Evolutionary conservation across 2,888 invertebrate genomes (phyloP).

Genomic region (Hemistola chrysoprasaria): DNA sequence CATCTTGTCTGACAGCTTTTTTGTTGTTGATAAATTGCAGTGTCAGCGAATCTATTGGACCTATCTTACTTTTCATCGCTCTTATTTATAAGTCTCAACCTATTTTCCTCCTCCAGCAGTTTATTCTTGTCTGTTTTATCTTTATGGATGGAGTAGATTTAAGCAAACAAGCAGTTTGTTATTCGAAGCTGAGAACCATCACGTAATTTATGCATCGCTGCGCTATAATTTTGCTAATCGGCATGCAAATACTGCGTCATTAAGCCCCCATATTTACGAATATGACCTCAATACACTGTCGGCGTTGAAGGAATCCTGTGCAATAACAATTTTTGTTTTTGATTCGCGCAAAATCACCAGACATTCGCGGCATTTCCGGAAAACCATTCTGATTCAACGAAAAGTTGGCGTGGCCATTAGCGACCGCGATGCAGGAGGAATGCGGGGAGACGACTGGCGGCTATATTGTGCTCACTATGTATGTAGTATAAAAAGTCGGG

Average conservation of each 20-base stretch:
- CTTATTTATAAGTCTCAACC: conserved; percentile 15
- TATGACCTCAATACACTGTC: not conserved
- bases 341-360: conserved; percentile 13
- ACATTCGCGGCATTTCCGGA: conserved; percentile 36
- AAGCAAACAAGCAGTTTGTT: conserved; percentile 14
- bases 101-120: conserved; percentile 13
- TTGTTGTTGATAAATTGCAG: conserved; percentile 14
- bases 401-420: conserved; percentile 44
- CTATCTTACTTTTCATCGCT: conserved; percentile 7
- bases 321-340: conserved; percentile 17
- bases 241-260: conserved; percentile 8
- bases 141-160: conserved; percentile 15
- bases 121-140: conserved; percentile 16
- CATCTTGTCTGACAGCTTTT: conserved; percentile 11
- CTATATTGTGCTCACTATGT: conserved; percentile 31
- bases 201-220: conserved; percentile 7
- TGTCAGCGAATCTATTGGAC: conserved; percentile 8
- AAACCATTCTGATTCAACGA: conserved; percentile 35
- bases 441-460: conserved; percentile 39
- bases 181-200: conserved; percentile 6
- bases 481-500: conserved; percentile 46
- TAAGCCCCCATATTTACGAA: not conserved
- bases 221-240: conserved; percentile 2
- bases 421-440: conserved; percentile 21
- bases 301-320: conserved; percentile 5